Percentiles rank a stretch among this genome's conserved stretches.
Conservation (phyloP, 2,888 invertebrate genomes). For the Papilio protenor region DNA sequence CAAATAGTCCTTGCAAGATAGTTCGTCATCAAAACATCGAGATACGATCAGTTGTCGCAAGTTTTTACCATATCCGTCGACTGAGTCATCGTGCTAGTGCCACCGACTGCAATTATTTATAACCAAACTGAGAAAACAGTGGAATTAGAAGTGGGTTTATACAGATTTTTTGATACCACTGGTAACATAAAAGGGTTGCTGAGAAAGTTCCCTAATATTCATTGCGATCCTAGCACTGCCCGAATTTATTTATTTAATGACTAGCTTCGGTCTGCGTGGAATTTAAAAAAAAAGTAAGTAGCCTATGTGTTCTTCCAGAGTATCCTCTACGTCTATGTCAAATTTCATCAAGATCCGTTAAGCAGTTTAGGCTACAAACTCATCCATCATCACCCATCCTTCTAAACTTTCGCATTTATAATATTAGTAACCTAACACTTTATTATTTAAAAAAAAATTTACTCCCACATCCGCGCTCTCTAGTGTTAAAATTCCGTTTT, state of each 20-base stretch:
- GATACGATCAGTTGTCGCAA: conserved; percentile 59
- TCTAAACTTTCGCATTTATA: too few species aligned
- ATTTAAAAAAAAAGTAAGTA: too few species aligned
- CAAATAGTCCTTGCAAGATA: conserved; percentile 46
- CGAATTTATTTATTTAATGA: too few species aligned
- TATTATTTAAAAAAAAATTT: not conserved
- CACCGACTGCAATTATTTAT: conserved; percentile 33
- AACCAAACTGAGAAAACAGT: conserved; percentile 15
- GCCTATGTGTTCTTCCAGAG: too few species aligned
- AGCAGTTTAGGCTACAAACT: too few species aligned
- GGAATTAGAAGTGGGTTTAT: not conserved
- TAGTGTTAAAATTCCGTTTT: conserved; percentile 49
- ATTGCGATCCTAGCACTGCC: too few species aligned
- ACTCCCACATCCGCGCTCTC: conserved; percentile 36
- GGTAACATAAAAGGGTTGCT: not conserved
- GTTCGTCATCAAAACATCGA: conserved; percentile 61
- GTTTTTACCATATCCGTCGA: conserved; percentile 69
- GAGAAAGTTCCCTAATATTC: not conserved
- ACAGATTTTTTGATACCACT: not conserved
- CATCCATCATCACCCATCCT: too few species aligned
- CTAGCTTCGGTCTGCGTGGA: too few species aligned
- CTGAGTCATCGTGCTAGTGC: conserved; percentile 47
- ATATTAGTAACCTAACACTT: not conserved
- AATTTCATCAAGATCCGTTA: too few species aligned
- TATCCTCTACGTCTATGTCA: too few species aligned